A percentile compares a stretch with the other conserved stretches of the same genome.
Evolutionary conservation across 2,888 invertebrate species (phyloP).

Genomic region (Luperina nickerlii): DNA sequence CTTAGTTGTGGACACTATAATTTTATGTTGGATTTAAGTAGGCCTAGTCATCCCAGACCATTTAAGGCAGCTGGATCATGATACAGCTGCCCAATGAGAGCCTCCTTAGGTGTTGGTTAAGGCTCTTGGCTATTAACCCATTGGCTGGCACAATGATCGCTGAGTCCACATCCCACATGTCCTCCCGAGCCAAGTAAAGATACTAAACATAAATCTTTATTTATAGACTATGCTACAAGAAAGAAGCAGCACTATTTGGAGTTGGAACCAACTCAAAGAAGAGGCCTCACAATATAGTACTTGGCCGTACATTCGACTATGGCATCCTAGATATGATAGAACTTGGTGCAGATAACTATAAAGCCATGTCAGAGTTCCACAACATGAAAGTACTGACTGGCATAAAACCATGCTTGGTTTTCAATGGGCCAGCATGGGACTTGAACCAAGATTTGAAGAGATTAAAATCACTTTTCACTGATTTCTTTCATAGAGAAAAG

Average conservation of each 20-base stretch:
- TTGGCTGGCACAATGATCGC: too few species aligned
- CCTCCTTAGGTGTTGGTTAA: too few species aligned
- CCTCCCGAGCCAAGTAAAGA: too few species aligned
- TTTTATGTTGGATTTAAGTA: too few species aligned
- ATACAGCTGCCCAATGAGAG: too few species aligned
- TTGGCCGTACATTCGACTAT: slow-evolving; percentile 97
- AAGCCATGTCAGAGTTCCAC: slow-evolving; percentile 94
- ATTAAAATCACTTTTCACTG: slow-evolving; percentile 96
- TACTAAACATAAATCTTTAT: slow-evolving; percentile 4
- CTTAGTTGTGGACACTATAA: too few species aligned
- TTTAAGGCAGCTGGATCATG: too few species aligned
- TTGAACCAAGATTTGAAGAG: slow-evolving; percentile 94
- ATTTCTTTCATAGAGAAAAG: slow-evolving; percentile 97
- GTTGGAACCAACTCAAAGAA: slow-evolving; percentile 98
- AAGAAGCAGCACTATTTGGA: slow-evolving; percentile 97
- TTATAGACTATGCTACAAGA: slow-evolving; percentile 93
- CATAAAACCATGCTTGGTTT: slow-evolving; percentile 97
- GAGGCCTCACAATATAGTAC: slow-evolving; percentile 96
- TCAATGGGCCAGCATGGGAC: slow-evolving; percentile 98
- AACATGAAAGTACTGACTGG: slow-evolving; percentile 94
- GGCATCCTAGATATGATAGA: slow-evolving; percentile 99
- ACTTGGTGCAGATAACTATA: slow-evolving; percentile 96
- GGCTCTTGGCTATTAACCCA: too few species aligned
- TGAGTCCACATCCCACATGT: too few species aligned
- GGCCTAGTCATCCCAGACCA: too few species aligned